Conservation (phyloP, 2,888 invertebrate genomes). For the Thymelicus lineola region DNA sequence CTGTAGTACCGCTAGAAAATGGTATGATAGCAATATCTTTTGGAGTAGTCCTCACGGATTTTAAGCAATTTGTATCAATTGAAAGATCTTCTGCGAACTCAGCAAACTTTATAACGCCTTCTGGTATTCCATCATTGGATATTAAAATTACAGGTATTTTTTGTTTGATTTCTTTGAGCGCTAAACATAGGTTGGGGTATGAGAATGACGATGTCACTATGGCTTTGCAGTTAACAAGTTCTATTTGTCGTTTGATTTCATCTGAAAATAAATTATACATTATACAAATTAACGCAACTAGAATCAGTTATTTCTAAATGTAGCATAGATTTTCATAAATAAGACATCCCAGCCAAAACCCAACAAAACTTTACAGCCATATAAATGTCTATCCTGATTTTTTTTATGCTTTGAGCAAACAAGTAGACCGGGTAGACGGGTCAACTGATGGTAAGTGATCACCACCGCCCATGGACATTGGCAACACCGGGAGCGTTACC, state of each 20-base stretch:
- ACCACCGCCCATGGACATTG: no score
- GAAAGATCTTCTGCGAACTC: conserved; percentile 85
- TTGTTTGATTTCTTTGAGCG: conserved; percentile 71
- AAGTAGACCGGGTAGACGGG: no score
- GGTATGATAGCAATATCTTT: conserved; percentile 89
- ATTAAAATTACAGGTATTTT: conserved; percentile 82
- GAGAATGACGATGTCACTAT: conserved; percentile 86
- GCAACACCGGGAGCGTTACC: no score
- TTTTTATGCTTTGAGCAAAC: no score
- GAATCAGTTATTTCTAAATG: no score
- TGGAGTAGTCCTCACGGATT: conserved; percentile 66
- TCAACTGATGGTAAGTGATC: no score
- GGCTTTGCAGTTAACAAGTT: conserved; percentile 86
- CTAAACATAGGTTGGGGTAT: conserved; percentile 76
- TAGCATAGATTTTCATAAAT: no score
- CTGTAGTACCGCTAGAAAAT: conserved; percentile 95
- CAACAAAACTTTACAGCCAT: no score
- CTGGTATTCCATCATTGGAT: conserved; percentile 76
- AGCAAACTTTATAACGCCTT: conserved; percentile 86
- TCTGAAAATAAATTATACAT: conserved; percentile 75
- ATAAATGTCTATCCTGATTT: no score
- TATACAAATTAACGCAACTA: no score
- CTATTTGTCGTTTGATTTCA: conserved; percentile 88
- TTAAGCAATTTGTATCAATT: conserved; percentile 80
- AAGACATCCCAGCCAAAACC: no score